phyloP scores from a whole-genome alignment of 2,888 invertebrate species.

The Eledona agricola region DNA sequence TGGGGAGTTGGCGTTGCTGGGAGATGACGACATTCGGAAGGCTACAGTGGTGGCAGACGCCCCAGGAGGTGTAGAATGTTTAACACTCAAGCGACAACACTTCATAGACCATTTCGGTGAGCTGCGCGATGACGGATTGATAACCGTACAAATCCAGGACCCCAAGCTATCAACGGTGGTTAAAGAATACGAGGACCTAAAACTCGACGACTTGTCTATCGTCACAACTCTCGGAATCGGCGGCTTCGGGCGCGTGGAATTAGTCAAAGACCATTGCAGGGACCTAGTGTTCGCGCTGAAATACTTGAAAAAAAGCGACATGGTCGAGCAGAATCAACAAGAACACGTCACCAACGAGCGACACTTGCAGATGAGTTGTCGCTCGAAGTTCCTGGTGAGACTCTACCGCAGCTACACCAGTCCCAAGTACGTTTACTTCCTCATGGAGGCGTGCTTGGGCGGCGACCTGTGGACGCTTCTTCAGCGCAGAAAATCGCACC shows the following conservation, averaged over 20 bases:
- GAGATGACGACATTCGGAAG: slow-evolving; percentile 84
- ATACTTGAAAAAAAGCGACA: slow-evolving; percentile 73
- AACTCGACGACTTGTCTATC: slow-evolving; percentile 79
- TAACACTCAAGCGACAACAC: slow-evolving; percentile 80
- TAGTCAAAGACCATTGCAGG: slow-evolving; percentile 63
- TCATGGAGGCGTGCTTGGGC: slow-evolving; percentile 92
- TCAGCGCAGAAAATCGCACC: slow-evolving; percentile 73
- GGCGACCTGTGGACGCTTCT: slow-evolving; percentile 94
- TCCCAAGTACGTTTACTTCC: slow-evolving; percentile 88
- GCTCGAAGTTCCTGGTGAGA: slow-evolving; percentile 65
- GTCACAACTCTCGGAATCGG: slow-evolving; percentile 88
- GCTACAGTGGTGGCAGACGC: slow-evolving; percentile 90
- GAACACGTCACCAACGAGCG: slow-evolving; percentile 75
- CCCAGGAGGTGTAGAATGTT: slow-evolving; percentile 85
- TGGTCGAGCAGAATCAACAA: slow-evolving; percentile 74
- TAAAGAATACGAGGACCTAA: slow-evolving; percentile 39
- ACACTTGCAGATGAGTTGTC: slow-evolving; percentile 67
- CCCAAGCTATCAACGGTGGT: too few relatives aligned
- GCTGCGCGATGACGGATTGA: slow-evolving; percentile 60
- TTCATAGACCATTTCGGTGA: slow-evolving; percentile 88
- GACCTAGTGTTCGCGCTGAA: slow-evolving; percentile 69
- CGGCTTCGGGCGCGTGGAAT: slow-evolving; percentile 89
- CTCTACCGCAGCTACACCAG: slow-evolving; percentile 90
- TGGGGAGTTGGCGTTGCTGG: slow-evolving; percentile 86
- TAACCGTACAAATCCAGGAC: slow-evolving; percentile 24